Base-by-base conservation (phyloP, 1,140 invertebrate genomes). In the Pteromalus puparum region DNA sequence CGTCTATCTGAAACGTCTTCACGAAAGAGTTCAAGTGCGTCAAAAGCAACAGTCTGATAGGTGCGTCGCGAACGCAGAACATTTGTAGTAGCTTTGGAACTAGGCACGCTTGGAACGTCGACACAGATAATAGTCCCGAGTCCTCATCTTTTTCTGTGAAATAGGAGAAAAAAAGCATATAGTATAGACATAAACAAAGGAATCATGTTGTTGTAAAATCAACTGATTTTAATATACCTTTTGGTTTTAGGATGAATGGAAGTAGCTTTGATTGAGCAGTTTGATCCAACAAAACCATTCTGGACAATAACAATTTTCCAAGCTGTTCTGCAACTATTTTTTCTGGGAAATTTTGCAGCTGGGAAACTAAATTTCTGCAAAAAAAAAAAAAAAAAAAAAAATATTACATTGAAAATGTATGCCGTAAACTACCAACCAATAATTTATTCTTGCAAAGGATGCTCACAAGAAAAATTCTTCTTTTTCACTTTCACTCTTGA, bases 221-320 rank as follows among this genome's bases (percentile, higher is more conserved):
- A 38, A 76, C 3, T 61, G 15, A 70, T 28, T 30, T 70, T 30
- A 13, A 26, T 18, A 89, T 89, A 91, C 91, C 89, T 90, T 94
- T 95, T 38, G 97, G 96, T 86, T 94, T 95, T 28, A 98, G 92
- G 84, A 98, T 93, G 90, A 94, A 95, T 68, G 97, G 97, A 80
- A 97, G 92, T 9, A 98, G 93, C 91, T 95, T 94, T 76, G 94
- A 92, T 91, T 96, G 95, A 18, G 97, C 97, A 70, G 96, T 96
- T 85, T 94, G 91, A 92, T 98, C 96, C 38, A 98, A 91, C 61
- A 98, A 93, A 38, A 98, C 97, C 93, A 98, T 95, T 88, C 97
- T 94, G 1, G 97, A 97, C 15, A 98, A 92, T 46, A 98, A 91
- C 73, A 97, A 93, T 68, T 95, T 94, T 73, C 96, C 95, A 46